phyloP scores from a whole-genome alignment of 2,113 vertebrate species.

The Psettodes erumei region DNA sequence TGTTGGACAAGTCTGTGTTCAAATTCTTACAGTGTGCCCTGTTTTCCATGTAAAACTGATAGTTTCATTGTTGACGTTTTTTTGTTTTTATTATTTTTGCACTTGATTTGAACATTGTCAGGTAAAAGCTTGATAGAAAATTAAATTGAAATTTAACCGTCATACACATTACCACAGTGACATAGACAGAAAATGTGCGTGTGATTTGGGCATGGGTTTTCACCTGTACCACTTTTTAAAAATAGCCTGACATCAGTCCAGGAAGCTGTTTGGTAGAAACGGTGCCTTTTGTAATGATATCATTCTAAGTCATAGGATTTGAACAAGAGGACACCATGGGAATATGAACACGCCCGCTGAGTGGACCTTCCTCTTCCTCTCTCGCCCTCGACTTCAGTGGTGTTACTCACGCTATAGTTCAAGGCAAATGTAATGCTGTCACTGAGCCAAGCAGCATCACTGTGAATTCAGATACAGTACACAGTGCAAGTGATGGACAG shows the following conservation, averaged over 20 bases:
- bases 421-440: neutral
- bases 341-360: slow-evolving; percentile 26
- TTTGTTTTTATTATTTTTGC: neutral
- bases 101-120: no score
- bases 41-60: neutral
- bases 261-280: slow-evolving; percentile 8
- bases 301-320: slow-evolving; percentile 65
- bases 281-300: slow-evolving; percentile 41
- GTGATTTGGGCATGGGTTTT: neutral
- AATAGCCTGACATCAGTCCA: slow-evolving; percentile 25
- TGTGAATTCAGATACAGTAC: neutral
- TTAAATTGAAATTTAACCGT: neutral
- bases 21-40: no score
- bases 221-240: neutral
- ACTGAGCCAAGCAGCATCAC: neutral
- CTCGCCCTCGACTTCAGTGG: neutral
- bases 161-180: neutral
- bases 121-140: neutral
- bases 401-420: slow-evolving; percentile 42
- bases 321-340: slow-evolving; percentile 16
- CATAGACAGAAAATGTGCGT: neutral
- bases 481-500: neutral
- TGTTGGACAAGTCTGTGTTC: neutral
- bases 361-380: slow-evolving; percentile 59
- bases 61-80: no score